Evolutionary conservation across 2,888 invertebrate species (phyloP), one percentile per base, ranked within the genome.

Genomic region (Dione juno): DNA sequence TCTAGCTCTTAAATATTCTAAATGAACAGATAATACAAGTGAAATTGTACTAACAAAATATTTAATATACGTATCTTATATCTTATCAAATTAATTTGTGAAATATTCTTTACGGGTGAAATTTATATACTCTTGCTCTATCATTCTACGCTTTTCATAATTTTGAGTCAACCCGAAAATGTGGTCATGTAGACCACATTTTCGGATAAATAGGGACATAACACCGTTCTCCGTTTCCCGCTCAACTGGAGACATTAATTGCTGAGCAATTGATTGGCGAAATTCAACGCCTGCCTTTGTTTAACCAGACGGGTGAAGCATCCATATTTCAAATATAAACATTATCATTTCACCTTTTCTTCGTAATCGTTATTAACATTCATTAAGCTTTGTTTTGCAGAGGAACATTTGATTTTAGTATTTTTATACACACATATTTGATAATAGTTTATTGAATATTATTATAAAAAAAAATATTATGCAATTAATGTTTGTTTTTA

Each of bases 1-100:
- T 77, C 74, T 75, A 76, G 59, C 57, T 70, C 58, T 71, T 69
- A 71, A 74, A 65, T 71, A 75, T 74, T 77, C 73, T 67, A 73
- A 70, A 73, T 63, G 57, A 35, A 53, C 63, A 61, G 69, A 75
- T 73, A 71, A 69, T 66, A 65, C 73, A 73, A 74, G 72, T 76
- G 72, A 71, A 75, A 77, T 77, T 74, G 67, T 66, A 74, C 61
- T 66, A 52, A 52, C 52, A 57, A 28, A 45, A 70, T 57, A 28
- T 58, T 52, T 68, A 57, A 65, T 50, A 37, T 40, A 69, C 5
- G 28, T 28, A 28, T 28, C n/a, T n/a, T n/a, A n/a, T n/a, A n/a
- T n/a, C n/a, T n/a, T n/a, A n/a, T 28, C 2, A 28, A 28, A 28
- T 2, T 2, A 28, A 28, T 5, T 28, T 28, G 28, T 28, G 3